Conservation (phyloP, 2,113 vertebrate species). For the Damaliscus lunatus region DNA sequence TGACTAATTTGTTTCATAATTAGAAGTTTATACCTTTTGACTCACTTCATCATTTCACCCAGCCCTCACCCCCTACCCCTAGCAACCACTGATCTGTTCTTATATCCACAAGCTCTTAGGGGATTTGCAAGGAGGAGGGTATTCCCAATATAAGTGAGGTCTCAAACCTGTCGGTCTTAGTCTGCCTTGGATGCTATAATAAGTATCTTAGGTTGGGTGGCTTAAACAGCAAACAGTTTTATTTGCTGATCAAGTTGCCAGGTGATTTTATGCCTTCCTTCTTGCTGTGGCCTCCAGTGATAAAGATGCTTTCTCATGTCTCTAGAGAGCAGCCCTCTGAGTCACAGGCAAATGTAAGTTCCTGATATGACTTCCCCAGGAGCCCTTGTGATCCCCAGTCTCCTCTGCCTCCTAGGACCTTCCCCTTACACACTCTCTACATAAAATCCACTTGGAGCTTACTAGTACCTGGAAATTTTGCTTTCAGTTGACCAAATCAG, state of each 20-base stretch:
- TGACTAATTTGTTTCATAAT: background rate
- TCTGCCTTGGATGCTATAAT: background rate
- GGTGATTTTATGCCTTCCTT: background rate
- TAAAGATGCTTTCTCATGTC: background rate
- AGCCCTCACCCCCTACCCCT: background rate
- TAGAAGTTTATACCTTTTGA: background rate
- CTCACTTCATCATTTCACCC: background rate
- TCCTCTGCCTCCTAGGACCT: background rate
- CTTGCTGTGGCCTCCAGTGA: background rate
- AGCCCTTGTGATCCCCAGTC: background rate
- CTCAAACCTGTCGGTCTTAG: background rate
- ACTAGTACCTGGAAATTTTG: background rate
- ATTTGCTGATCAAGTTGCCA: background rate
- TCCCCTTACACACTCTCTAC: background rate
- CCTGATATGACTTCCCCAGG: background rate
- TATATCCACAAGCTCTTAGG: background rate
- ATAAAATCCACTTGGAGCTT: background rate
- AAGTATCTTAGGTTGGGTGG: background rate
- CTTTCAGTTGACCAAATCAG: background rate
- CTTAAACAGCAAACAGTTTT: background rate
- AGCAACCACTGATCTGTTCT: background rate
- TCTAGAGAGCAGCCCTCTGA: background rate
- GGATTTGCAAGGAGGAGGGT: background rate
- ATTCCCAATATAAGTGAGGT: background rate
- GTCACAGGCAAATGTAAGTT: background rate